Conservation (phyloP, 2,797 vertebrate species). For the Microctenopoma stevenorrisi region DNA sequence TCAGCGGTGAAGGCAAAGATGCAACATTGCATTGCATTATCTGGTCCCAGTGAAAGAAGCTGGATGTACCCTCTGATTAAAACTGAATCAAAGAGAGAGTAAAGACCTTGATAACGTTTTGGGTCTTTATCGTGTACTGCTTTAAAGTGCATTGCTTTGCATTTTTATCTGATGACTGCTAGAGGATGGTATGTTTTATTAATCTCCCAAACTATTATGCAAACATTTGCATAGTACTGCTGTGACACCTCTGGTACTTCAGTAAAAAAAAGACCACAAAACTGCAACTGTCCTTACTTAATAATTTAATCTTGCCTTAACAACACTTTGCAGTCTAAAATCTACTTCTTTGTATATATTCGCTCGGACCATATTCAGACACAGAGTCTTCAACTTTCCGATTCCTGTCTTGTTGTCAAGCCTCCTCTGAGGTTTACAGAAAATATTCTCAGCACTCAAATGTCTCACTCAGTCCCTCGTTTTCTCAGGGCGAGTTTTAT, state of each 20-base stretch:
- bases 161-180: constrained; percentile 36
- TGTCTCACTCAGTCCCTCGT: constrained; percentile 41
- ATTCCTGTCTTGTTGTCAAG: constrained; percentile 13
- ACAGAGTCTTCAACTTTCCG: constrained; percentile 28
- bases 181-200: constrained; percentile 41
- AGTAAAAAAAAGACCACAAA: constrained; percentile 28
- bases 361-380: not conserved
- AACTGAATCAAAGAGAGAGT: constrained; percentile 32
- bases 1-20: constrained; percentile 1
- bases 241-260: constrained; percentile 26
- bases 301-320: constrained; percentile 20
- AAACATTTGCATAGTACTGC: constrained; percentile 39
- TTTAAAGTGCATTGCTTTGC: constrained; percentile 35
- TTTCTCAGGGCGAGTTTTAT: constrained; percentile 53
- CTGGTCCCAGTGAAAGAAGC: constrained; percentile 19
- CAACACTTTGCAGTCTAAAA: not conserved
- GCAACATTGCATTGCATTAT: constrained; percentile 15
- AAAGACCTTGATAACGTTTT: constrained; percentile 46
- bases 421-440: constrained; percentile 28
- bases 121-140: constrained; percentile 31
- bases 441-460: constrained; percentile 41
- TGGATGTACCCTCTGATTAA: constrained; percentile 33
- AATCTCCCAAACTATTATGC: constrained; percentile 45
- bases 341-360: not conserved
- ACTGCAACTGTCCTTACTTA: constrained; percentile 21